A percentile compares a stretch with the other conserved stretches of the same genome.
These are phyloP conservation scores for Aphaenogaster floridana DNA, from an alignment of 1,140 invertebrate species.

Conservation along the genomic window DNA sequence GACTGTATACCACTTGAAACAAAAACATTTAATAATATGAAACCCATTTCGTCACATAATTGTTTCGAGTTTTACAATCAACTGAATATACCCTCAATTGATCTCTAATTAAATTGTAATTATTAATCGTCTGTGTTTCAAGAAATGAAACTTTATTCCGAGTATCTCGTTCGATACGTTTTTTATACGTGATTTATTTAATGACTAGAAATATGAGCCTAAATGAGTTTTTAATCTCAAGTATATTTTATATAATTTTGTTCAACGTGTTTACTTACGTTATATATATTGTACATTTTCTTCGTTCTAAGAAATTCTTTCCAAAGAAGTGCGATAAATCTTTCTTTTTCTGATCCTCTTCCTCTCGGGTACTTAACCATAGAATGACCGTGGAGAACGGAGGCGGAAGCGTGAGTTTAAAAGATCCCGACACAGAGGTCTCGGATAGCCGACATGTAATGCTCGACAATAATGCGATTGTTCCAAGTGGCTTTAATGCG, in stretches of 20 bases:
- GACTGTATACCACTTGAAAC: not conserved
- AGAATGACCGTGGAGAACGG: slow-evolving; percentile 31
- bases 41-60: not conserved
- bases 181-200: not conserved
- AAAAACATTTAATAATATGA: not conserved
- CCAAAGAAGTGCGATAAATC: slow-evolving; percentile 34
- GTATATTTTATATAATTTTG: slow-evolving; percentile 48
- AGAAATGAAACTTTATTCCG: not conserved
- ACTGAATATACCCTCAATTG: not conserved
- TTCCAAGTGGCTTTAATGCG: slow-evolving; percentile 62
- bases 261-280: not conserved
- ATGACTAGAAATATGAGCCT: not conserved
- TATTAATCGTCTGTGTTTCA: not conserved
- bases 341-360: slow-evolving; percentile 29
- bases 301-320: slow-evolving; percentile 10
- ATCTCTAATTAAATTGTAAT: not conserved
- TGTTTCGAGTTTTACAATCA: not conserved
- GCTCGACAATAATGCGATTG: slow-evolving; percentile 63
- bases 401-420: slow-evolving; percentile 58
- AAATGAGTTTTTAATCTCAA: not conserved
- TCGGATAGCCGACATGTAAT: slow-evolving; percentile 56
- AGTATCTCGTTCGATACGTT: not conserved
- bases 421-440: slow-evolving; percentile 50
- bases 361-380: slow-evolving; percentile 31
- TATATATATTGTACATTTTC: not conserved